Evolutionary conservation across 2,888 invertebrate species (phyloP), one percentile per base, ranked within the genome.

Genomic region (Leucoptera coffeella): DNA sequence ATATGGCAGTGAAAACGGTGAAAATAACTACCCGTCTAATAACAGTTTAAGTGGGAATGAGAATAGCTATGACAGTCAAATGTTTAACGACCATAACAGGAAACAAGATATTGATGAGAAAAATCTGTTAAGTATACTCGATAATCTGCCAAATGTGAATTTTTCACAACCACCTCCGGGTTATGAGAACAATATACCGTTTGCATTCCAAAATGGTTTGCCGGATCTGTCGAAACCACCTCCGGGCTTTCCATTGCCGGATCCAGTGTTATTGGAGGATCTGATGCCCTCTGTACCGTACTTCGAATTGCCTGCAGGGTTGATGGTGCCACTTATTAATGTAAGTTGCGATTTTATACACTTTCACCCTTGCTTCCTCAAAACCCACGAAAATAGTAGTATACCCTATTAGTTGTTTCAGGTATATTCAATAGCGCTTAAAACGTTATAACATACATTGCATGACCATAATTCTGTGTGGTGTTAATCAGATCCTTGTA

Each of bases 301-400:
- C 56, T 97, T 87, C 53, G 96, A 97, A 51, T 73, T 97, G 35
- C 97, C 99, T 2, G 96, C 97, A 29, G 97, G 96, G 23, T 75
- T 99, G 12, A 96, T 99, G 85, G 94, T 95, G 30, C 93, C 96
- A n/a, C 75, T 96, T 9, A 88, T 99, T 32, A 88, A 86, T 76
- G 84, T 87, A 59, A 54, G 59, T 13, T 25, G 12, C 28, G 22
- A 11, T 12, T 7, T 28, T 22, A 25, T 26, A 31, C 12, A 14
- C 26, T 30, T 19, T 25, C 28, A 7, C 13, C 13, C 22, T 23
- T 20, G 14, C 12, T 37, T 50, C 30, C 35, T 24, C 14, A 5
- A 23, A 11, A 15, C 19, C n/a, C n/a, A n/a, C n/a, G n/a, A n/a
- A n/a, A n/a, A n/a, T n/a, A n/a, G n/a, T n/a, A n/a, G n/a, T n/a